Percentiles rank a stretch among this genome's conserved stretches.
phyloP scores from a whole-genome alignment of 2,888 invertebrate species.

The Andrena flavipes region DNA sequence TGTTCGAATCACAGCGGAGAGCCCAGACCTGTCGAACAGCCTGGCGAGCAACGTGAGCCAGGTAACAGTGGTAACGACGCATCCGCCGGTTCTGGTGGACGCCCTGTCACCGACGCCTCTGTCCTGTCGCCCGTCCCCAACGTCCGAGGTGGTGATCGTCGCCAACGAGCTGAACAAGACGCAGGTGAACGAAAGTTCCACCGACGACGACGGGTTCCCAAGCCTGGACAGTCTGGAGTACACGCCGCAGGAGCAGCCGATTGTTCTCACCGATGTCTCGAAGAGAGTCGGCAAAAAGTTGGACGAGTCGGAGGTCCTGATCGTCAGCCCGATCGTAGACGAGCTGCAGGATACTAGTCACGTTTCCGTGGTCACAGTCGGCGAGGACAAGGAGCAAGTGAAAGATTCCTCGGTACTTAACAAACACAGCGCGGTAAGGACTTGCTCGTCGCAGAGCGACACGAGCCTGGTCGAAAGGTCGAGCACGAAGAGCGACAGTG shows the following conservation, averaged over 20 bases:
- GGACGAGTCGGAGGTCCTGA: constrained; percentile 94
- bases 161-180: constrained; percentile 92
- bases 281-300: constrained; percentile 88
- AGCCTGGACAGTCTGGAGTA: constrained; percentile 92
- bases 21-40: constrained; percentile 89
- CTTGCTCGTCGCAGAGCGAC: constrained; percentile 78
- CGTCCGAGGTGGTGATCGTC: constrained; percentile 92
- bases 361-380: constrained; percentile 96
- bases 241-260: constrained; percentile 82
- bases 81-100: constrained; percentile 92
- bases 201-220: constrained; percentile 90
- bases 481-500: constrained; percentile 77
- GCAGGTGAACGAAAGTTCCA: constrained; percentile 89
- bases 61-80: constrained; percentile 94
- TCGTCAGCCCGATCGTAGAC: constrained; percentile 89
- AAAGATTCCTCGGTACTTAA: constrained; percentile 88
- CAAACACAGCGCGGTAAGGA: constrained; percentile 72
- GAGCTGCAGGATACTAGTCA: constrained; percentile 91
- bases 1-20: constrained; percentile 86
- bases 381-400: constrained; percentile 90
- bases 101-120: constrained; percentile 90
- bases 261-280: constrained; percentile 83
- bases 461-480: constrained; percentile 71
- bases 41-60: constrained; percentile 91
- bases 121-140: constrained; percentile 89